Percentiles rank a stretch among this genome's conserved stretches.
Evolutionary conservation across 2,888 invertebrate genomes (phyloP).

Genomic region (Isoperla grammatica): DNA sequence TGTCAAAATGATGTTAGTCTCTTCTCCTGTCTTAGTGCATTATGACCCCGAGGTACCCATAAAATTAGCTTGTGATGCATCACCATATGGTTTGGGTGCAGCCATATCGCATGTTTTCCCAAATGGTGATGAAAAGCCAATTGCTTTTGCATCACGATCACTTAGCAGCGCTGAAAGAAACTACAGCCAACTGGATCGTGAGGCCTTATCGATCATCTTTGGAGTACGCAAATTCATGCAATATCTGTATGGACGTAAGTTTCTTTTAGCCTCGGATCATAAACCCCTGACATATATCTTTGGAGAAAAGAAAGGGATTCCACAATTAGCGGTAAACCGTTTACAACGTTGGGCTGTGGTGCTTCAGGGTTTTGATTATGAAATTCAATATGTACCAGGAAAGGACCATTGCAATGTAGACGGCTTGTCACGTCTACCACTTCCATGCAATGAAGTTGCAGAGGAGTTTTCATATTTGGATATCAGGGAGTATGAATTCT

Average conservation of each 20-base stretch:
- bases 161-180: constrained; percentile 34
- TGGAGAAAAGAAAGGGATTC: neutral
- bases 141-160: constrained; percentile 38
- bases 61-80: constrained; percentile 32
- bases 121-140: constrained; percentile 25
- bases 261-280: constrained; percentile 34
- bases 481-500: neutral
- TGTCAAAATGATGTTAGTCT: constrained; percentile 31
- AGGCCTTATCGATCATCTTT: no score
- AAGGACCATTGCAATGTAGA: neutral
- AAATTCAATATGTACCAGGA: neutral
- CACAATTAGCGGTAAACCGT: neutral
- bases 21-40: constrained; percentile 25
- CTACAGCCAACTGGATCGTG: constrained; percentile 36
- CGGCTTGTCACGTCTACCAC: neutral
- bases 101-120: constrained; percentile 35
- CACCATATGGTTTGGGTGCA: constrained; percentile 35
- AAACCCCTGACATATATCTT: constrained; percentile 31
- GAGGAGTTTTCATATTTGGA: neutral
- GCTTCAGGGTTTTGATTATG: neutral
- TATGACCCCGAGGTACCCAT: constrained; percentile 23
- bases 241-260: constrained; percentile 36
- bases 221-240: no score
- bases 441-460: neutral
- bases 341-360: neutral